These are phyloP conservation scores for Capitulum mitella DNA, from an alignment of 2,888 invertebrate species.

Conservation along the genomic window DNA sequence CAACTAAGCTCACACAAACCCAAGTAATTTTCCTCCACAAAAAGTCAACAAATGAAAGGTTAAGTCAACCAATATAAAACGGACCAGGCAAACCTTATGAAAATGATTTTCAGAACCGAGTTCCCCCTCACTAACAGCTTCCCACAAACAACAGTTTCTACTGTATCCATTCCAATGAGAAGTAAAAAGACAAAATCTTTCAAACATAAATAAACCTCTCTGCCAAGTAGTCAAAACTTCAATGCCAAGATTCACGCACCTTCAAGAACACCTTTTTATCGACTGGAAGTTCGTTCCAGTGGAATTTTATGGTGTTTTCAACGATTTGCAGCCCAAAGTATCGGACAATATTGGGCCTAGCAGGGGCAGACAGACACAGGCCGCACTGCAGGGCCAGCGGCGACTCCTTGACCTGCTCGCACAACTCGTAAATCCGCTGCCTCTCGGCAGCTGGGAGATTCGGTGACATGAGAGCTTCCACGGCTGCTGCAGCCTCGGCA, in stretches of 20 bases:
- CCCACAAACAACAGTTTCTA: no score
- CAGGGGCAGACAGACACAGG: conserved; percentile 49
- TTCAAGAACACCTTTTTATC: conserved; percentile 70
- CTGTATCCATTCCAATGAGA: background rate
- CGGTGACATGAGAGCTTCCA: background rate
- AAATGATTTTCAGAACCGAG: background rate
- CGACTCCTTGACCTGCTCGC: conserved; percentile 26
- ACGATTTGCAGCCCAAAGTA: conserved; percentile 88
- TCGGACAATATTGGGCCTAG: conserved; percentile 68
- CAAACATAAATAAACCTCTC: conserved; percentile 27
- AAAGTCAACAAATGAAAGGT: background rate
- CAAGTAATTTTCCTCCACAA: background rate
- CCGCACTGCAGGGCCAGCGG: conserved; percentile 32
- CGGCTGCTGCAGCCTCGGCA: background rate
- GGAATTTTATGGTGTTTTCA: conserved; percentile 75
- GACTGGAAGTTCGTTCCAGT: conserved; percentile 33
- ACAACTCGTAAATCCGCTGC: background rate
- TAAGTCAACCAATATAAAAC: conserved; percentile 33
- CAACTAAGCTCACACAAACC: no score
- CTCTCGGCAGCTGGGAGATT: background rate
- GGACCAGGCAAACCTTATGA: conserved; percentile 23
- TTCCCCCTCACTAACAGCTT: no score
- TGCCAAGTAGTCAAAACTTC: conserved; percentile 34
- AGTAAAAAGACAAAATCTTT: conserved; percentile 30
- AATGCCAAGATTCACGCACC: conserved; percentile 46